Conservation (phyloP, 2,888 invertebrate genomes). For the Himalopsyche tibetana region DNA sequence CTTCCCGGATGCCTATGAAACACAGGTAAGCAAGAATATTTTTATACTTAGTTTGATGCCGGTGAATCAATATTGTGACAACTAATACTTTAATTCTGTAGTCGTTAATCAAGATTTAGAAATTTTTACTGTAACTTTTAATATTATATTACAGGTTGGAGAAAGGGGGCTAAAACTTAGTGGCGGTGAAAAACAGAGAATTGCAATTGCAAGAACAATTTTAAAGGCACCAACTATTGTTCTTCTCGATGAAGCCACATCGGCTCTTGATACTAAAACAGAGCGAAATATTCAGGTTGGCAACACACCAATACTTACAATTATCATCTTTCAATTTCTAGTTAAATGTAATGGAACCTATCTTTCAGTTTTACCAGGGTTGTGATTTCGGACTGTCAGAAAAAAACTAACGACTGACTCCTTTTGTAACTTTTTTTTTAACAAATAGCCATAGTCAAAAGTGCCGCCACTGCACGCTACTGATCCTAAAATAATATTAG, state of each 20-base stretch:
- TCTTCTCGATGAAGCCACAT: conserved; percentile 95
- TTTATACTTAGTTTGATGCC: not conserved
- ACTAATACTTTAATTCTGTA: not conserved
- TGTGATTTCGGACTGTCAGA: too few species aligned
- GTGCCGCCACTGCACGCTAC: too few species aligned
- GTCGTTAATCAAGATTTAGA: too few species aligned
- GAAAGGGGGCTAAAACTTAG: conserved; percentile 96
- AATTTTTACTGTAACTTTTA: conserved; percentile 11
- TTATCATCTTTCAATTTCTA: too few species aligned
- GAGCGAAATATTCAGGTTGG: conserved; percentile 90
- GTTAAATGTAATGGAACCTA: too few species aligned
- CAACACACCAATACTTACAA: not conserved
- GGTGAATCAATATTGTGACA: not conserved
- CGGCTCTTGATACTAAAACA: conserved; percentile 96
- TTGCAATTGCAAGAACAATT: conserved; percentile 96
- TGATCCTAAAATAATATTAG: too few species aligned
- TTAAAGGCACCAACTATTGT: conserved; percentile 94
- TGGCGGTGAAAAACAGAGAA: conserved; percentile 98
- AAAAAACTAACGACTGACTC: too few species aligned
- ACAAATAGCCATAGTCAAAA: too few species aligned
- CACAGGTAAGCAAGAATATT: conserved; percentile 77
- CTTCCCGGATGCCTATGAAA: conserved; percentile 94
- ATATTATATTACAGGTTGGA: conserved; percentile 82
- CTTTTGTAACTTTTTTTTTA: too few species aligned
- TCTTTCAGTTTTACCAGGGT: too few species aligned